These are phyloP conservation scores for Thunnus thynnus DNA, from an alignment of 2,113 vertebrate genomes.

Conservation along the genomic window DNA sequence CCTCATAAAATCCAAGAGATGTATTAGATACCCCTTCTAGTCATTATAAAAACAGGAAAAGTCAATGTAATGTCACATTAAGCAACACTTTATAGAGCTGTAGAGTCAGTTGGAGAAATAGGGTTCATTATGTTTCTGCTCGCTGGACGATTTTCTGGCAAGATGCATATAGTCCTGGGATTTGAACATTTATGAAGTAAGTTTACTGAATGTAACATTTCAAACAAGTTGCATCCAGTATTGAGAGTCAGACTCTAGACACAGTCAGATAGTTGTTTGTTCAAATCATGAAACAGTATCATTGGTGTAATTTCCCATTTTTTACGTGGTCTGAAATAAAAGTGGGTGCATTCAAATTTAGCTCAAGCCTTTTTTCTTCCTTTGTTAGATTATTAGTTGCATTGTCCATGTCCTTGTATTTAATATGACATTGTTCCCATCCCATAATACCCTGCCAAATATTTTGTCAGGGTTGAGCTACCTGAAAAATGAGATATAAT, in stretches of 20 bases:
- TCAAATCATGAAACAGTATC: background rate
- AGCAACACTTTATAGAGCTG: conserved; percentile 9
- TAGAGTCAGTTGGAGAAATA: conserved; percentile 13
- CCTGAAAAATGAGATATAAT: conserved; percentile 54
- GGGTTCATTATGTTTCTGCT: background rate
- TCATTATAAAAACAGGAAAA: conserved; percentile 19
- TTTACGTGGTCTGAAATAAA: background rate
- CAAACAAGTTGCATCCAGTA: background rate
- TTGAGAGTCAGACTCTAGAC: background rate
- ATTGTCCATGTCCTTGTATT: conserved; percentile 36
- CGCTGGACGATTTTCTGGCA: background rate
- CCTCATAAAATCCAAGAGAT: background rate
- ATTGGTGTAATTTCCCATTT: background rate
- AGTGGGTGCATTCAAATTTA: background rate
- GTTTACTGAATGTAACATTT: background rate
- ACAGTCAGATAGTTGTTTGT: background rate
- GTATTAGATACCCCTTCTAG: background rate
- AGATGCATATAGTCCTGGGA: background rate
- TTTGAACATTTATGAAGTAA: conserved; percentile 3
- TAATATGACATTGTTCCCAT: conserved; percentile 13
- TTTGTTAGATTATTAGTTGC: background rate
- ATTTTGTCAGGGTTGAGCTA: conserved; percentile 43
- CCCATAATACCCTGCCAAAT: conserved; percentile 4
- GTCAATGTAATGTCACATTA: conserved; percentile 18
- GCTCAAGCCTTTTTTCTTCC: background rate